phyloP scores from a whole-genome alignment of 2,797 vertebrate species.

The Enteromius afrohamiltoni region DNA sequence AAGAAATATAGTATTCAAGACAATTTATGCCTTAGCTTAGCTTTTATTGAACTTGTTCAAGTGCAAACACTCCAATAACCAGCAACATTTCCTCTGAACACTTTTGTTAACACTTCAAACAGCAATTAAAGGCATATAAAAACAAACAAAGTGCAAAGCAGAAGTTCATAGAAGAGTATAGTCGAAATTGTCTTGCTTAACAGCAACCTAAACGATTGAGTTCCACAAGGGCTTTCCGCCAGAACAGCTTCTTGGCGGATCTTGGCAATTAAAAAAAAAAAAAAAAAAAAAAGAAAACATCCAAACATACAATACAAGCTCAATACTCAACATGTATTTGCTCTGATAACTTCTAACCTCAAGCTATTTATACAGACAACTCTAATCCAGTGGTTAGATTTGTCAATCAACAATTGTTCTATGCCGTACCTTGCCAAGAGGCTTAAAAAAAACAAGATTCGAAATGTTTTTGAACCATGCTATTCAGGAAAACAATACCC shows the following conservation, averaged over 20 bases:
- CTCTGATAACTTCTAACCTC: constrained; percentile 8
- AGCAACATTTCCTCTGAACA: constrained; percentile 52
- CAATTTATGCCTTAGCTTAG: constrained; percentile 39
- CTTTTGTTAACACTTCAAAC: constrained; percentile 53
- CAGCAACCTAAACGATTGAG: neutral
- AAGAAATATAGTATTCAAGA: constrained; percentile 3
- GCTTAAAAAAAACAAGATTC: neutral
- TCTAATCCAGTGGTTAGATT: neutral
- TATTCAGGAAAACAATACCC: constrained; percentile 20
- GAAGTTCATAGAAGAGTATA: neutral
- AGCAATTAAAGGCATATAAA: constrained; percentile 33
- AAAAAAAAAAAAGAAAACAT: neutral
- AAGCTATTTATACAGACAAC: neutral
- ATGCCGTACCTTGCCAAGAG: neutral
- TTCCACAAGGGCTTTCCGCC: neutral
- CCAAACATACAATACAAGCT: constrained; percentile 4
- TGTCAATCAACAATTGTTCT: neutral
- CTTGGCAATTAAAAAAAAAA: constrained; percentile 12
- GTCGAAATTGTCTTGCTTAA: neutral
- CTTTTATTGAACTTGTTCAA: constrained; percentile 65
- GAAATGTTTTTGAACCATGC: neutral
- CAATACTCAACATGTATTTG: constrained; percentile 17
- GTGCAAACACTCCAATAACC: constrained; percentile 50
- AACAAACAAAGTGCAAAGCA: constrained; percentile 38
- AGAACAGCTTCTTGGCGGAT: constrained; percentile 2